Evolutionary conservation across 2,888 invertebrate species (phyloP), one percentile per base, ranked within the genome.

Genomic region (Mechanitis mazaeus): DNA sequence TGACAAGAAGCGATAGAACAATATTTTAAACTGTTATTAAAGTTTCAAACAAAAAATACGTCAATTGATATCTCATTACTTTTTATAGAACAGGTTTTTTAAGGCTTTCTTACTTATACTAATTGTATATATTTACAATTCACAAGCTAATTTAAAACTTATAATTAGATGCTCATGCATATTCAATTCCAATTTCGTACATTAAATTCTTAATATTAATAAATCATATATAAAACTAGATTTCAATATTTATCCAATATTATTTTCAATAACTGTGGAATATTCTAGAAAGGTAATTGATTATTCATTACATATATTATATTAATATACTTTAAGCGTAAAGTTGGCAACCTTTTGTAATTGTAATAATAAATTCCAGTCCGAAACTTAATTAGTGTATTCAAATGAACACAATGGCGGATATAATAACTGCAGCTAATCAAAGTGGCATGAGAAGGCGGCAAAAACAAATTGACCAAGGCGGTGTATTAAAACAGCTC

Each of bases 391-490:
- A 50, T 61, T 50, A 55, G 42, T 50, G 58, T 58, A 59, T 55
- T 35, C 55, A 28, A 58, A 35, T 53, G 53, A 50, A 45, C 35
- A 58, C 55, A 58, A 55, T 57, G 57, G 42, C 60, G 50, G 3
- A 47, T 55, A 60, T 55, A 33, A 55, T 60, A 60, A 60, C 20
- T 45, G 55, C 33, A 53, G 38, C 45, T 56, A 57, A 61, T 56
- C 57, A 47, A 54, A 12, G 38, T 38, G 53, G 38, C 60, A 54
- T 63, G 59, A 56, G 60, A 64, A 55, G 31, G 64, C 60, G 62
- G 63, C 56, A 62, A 65, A 68, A 67, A 60, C 63, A 62, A 65
- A 67, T 68, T 56, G 60, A 62, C 46, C 68, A 60, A 59, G 64
- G 50, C 63, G 64, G 31, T 57, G 42, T 63, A 63, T 66, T 67